Evolutionary conservation across 2,113 vertebrate species (phyloP), one percentile per base, ranked within the genome.

Genomic region (Carlito syrichta): DNA sequence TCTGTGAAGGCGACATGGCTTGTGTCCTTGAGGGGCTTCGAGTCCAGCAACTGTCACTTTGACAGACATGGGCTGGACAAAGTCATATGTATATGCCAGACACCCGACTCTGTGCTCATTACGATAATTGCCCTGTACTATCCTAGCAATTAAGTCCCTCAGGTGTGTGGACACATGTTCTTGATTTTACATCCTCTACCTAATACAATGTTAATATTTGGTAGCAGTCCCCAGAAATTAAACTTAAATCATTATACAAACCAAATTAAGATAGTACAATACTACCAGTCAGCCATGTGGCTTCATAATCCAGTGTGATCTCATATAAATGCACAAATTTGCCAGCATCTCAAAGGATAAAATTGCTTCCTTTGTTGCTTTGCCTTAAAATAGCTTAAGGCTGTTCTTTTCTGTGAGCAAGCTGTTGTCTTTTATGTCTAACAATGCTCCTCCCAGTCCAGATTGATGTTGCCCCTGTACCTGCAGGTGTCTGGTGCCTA

Each of bases 351-450:
- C 43, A 35, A 68, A 45, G 62, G 45, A 43, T 8, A 48, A 30
- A 60, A 22, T 68, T 48, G 13, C 50, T 16, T 27, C 60, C 83
- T 84, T 48, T 52, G 43, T 8, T 14, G 68, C 77, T 78, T 71
- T 8, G 38, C 63, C 71, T 96, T 63, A 23, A n/a, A 96, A 94
- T 92, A 52, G 95, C 86, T 83, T 8, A 54, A 58, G 32, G 17
- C 45, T 16, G 52, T 71, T 76, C 38, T 32, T 11, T 45, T 48
- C 60, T 56, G 0, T 0, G 38, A 91, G 91, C 93, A 74, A 60
- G 76, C 89, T 71, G 83, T 94, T 86, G 40, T 66, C 91, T 79
- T 91, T 40, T 1, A 6, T 0, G 5, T 73, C 48, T 71, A 6
- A 10, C 19, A 16, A n/a, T 4, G 23, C 2, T 22, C 38, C 89